These are phyloP conservation scores for Ashinkailepas kermadecensis DNA, from an alignment of 2,888 invertebrate species.

Conservation along the genomic window DNA sequence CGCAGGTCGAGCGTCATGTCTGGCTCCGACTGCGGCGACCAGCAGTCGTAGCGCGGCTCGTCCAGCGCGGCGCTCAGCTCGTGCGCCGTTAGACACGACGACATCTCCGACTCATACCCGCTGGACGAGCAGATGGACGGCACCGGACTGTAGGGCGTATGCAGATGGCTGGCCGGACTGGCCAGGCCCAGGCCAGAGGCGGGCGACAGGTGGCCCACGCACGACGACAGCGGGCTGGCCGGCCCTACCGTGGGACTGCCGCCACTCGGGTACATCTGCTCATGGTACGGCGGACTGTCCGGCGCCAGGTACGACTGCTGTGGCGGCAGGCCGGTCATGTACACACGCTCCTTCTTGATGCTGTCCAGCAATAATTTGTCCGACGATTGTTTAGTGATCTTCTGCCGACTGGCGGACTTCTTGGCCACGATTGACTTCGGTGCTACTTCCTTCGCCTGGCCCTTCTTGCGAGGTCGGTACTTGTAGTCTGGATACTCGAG, in stretches of 20 bases:
- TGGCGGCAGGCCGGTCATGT: no score
- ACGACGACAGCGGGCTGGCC: background rate
- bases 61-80: background rate
- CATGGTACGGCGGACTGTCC: background rate
- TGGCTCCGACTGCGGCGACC: background rate
- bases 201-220: background rate
- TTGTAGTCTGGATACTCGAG: conserved; percentile 28
- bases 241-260: background rate
- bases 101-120: conserved; percentile 5
- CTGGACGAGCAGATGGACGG: conserved; percentile 9
- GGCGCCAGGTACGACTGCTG: background rate
- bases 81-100: background rate
- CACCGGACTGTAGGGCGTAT: conserved; percentile 11
- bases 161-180: conserved; percentile 10
- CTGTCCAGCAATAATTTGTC: no score
- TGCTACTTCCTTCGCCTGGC: background rate
- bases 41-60: background rate
- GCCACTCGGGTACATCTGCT: background rate
- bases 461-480: conserved; percentile 27
- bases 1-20: background rate
- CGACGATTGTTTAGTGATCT: background rate
- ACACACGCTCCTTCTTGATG: no score
- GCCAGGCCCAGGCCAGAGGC: background rate
- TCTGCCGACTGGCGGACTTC: background rate
- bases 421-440: background rate